Evolutionary conservation across 2,113 vertebrate genomes (phyloP).

Genomic region (Tachycineta bicolor): DNA sequence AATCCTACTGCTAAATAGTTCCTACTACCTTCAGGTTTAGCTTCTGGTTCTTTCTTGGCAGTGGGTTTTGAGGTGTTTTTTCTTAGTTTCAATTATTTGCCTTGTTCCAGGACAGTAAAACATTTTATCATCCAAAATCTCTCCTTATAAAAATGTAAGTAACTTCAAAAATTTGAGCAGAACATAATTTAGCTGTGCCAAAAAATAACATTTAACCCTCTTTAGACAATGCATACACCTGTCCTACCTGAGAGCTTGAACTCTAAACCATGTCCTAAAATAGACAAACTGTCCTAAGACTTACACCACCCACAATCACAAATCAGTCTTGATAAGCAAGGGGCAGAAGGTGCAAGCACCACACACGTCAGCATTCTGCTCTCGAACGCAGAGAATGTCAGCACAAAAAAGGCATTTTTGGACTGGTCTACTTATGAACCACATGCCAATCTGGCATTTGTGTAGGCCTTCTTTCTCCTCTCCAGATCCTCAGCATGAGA

Average conservation of each 20-base stretch:
- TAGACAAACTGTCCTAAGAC: neutral
- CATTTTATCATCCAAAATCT: neutral
- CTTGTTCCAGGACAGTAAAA: neutral
- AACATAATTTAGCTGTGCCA: neutral
- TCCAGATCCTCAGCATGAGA: neutral
- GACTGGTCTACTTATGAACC: neutral
- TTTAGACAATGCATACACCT: neutral
- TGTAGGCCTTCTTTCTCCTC: neutral
- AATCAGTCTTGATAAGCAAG: neutral
- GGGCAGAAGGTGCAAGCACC: neutral
- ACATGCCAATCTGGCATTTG: neutral
- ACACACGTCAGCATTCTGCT: neutral
- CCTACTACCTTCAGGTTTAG: neutral
- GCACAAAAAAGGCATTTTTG: neutral
- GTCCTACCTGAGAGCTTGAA: neutral
- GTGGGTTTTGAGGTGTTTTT: neutral
- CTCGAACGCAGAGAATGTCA: neutral
- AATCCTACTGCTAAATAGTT: neutral
- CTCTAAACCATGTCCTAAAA: neutral
- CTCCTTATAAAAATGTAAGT: neutral
- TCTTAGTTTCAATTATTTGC: neutral
- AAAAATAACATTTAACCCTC: neutral
- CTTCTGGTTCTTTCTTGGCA: accelerated
- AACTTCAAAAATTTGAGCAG: neutral
- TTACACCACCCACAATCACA: neutral